Evolutionary conservation across 2,888 invertebrate genomes (phyloP).

Genomic region (Adineta ricciae): DNA sequence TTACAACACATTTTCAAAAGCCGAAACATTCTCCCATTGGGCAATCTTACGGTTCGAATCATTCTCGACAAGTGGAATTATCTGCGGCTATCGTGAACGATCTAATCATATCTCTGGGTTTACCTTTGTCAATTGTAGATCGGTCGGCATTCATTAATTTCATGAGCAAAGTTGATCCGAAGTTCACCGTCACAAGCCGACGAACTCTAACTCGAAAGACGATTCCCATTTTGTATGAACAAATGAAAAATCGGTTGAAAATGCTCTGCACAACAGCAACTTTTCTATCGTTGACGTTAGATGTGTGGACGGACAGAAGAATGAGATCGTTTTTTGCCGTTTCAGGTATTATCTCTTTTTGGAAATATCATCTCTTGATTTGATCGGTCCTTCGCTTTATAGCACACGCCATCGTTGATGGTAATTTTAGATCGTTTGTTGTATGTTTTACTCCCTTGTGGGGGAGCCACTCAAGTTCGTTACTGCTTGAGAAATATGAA

Average conservation of each 20-base stretch:
- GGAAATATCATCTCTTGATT: background rate
- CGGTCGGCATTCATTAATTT: background rate
- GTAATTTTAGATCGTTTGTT: background rate
- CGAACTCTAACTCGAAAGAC: background rate
- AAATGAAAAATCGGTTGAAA: background rate
- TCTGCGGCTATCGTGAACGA: background rate
- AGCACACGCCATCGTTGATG: background rate
- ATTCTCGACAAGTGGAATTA: background rate
- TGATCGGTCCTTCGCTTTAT: background rate
- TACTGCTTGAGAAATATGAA: background rate
- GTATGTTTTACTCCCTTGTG: background rate
- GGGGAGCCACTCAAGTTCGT: background rate
- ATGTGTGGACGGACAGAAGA: background rate
- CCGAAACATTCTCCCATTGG: too few species aligned
- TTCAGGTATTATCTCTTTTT: background rate
- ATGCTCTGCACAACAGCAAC: background rate
- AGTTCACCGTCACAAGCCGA: background rate
- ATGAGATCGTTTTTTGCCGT: background rate
- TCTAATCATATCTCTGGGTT: background rate
- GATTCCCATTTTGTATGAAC: background rate
- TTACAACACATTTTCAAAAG: too few species aligned
- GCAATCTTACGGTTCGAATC: background rate
- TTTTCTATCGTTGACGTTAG: background rate
- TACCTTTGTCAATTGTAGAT: background rate
- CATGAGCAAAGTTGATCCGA: background rate